Evolutionary conservation across 2,888 invertebrate genomes (phyloP).

Genomic region (Enoplolaimus lenunculus): DNA sequence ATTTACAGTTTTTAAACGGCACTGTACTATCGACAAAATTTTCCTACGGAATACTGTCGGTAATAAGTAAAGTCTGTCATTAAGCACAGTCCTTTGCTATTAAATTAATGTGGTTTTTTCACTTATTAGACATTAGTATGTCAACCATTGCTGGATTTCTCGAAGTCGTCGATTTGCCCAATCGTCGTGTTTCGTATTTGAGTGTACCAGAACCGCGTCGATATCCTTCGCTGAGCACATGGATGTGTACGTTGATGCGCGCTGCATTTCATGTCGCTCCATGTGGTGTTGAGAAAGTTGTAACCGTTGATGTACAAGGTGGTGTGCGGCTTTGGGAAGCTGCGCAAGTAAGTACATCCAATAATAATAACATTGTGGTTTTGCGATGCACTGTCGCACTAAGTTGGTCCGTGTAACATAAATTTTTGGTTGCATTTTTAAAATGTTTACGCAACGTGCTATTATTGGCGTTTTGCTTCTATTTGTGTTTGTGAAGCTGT

Average conservation of each 20-base stretch:
- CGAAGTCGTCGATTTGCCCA: slow-evolving; percentile 48
- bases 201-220: slow-evolving; percentile 46
- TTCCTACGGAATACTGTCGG: too few relatives aligned
- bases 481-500: too few relatives aligned
- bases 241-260: slow-evolving; percentile 44
- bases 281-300: slow-evolving; percentile 46
- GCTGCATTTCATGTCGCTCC: slow-evolving; percentile 44
- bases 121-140: slow-evolving; percentile 27
- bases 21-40: too few relatives aligned
- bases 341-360: slow-evolving; percentile 37
- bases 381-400: too few relatives aligned
- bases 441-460: too few relatives aligned
- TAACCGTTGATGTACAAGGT: slow-evolving; percentile 50
- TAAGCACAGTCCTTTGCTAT: too few relatives aligned
- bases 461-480: too few relatives aligned
- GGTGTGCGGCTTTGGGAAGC: slow-evolving; percentile 50
- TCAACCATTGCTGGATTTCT: slow-evolving; percentile 43
- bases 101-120: background rate
- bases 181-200: slow-evolving; percentile 47
- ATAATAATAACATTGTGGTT: too few relatives aligned
- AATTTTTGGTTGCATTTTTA: too few relatives aligned
- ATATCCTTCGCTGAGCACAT: slow-evolving; percentile 44
- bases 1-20: too few relatives aligned
- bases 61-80: too few relatives aligned
- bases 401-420: too few relatives aligned